Base-by-base conservation (phyloP, 2,113 vertebrate genomes). In the Psittacus erithacus region DNA sequence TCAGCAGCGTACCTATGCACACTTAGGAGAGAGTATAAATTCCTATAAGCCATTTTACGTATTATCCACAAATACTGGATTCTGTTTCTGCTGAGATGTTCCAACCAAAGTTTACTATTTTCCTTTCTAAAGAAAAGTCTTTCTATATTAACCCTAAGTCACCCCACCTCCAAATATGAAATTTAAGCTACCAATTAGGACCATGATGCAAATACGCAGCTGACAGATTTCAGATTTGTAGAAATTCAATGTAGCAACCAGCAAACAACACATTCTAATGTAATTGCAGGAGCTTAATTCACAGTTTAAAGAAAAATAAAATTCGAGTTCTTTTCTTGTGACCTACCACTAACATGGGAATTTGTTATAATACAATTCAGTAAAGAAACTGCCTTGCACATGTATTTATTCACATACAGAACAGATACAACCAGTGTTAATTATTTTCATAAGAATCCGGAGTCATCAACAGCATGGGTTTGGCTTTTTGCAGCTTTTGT, bases 291-390 rank as follows among this genome's bases (percentile, higher is more conserved):
- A 47, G 3, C n/a, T 95, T 90, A 96, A 93, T 71, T 95, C 50
- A 92, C 63, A 80, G 43, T 63, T 95, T 91, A 76, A 97, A 83
- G 78, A 63, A 94, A 50, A 95, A 85, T 91, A 83, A 91, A 94
- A 92, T 80, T 76, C 60, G 82, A 67, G 53, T 67, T 55, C 68
- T 50, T 71, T 19, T 68, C 60, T 60, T 74, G 12, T 47, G 57
- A 96, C 29, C 53, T 52, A 31, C 11, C 31, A 76, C 31, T 38
- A 38, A 24, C 6, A 18, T 33, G 55, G n/a, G 33, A 76, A 71
- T 41, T 92, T 24, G 17, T 16, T 68, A 2, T 1, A 86, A 71
- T 2, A 33, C 6, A 60, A 86, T 18, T 77, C 62, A 43, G 38
- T 18, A 52, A 82, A 81, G 38, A 57, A 94, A 64, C 0, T 8